A percentile compares a stretch with the other conserved stretches of the same genome.
These are phyloP conservation scores for Scaeva pyrastri DNA, from an alignment of 2,888 invertebrate genomes.

Conservation along the genomic window DNA sequence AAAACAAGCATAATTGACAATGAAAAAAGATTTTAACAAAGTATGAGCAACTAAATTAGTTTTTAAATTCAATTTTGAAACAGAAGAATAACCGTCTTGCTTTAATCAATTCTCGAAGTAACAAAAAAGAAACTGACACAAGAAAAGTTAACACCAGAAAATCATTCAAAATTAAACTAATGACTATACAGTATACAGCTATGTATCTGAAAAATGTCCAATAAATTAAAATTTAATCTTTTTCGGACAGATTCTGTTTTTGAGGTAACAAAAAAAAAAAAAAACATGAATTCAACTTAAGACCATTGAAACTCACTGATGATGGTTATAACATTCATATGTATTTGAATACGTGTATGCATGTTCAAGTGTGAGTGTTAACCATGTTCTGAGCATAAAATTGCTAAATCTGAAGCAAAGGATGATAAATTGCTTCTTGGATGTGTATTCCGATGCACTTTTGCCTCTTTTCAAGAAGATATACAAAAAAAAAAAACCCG, in stretches of 20 bases:
- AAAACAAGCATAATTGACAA: too few species aligned
- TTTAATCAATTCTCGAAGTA: too few species aligned
- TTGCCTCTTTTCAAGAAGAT: conserved; percentile 1
- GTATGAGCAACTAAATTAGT: too few species aligned
- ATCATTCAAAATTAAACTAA: background rate
- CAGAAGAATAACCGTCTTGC: too few species aligned
- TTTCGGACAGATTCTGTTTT: background rate
- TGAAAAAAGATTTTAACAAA: too few species aligned
- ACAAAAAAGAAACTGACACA: too few species aligned
- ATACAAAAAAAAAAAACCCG: too few species aligned
- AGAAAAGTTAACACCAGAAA: background rate
- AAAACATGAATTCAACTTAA: too few species aligned
- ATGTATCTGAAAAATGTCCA: background rate
- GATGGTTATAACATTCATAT: background rate
- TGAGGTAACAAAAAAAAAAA: background rate
- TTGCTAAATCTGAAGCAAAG: conserved; percentile 40
- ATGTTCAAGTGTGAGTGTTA: background rate
- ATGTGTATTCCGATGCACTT: conserved; percentile 22
- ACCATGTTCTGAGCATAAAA: conserved; percentile 13
- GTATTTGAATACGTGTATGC: background rate
- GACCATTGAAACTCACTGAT: background rate
- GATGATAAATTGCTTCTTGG: conserved; percentile 52
- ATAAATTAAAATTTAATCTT: conserved; percentile 33
- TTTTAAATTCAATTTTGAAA: too few species aligned
- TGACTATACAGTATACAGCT: background rate